Conservation (phyloP, 2,888 invertebrate species). For the Caenorhabditis panamensis region DNA sequence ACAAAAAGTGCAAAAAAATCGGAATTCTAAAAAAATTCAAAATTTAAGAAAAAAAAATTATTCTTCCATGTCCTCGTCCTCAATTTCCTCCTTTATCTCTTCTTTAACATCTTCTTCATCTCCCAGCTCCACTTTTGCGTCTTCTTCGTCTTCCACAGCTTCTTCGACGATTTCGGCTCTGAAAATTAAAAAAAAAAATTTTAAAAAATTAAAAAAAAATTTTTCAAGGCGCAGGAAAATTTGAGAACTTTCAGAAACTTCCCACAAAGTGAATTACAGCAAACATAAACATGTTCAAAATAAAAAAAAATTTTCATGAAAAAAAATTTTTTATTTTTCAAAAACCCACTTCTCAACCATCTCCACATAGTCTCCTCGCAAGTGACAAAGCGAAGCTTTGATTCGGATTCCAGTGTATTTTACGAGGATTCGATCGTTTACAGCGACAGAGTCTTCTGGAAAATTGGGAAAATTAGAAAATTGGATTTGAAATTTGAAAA, state of each 20-base stretch:
- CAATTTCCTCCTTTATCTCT: neutral
- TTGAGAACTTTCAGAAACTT: no score
- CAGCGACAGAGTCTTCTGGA: constrained; percentile 42
- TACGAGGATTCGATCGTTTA: constrained; percentile 48
- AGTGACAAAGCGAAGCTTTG: constrained; percentile 50
- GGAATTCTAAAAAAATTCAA: neutral
- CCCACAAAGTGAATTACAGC: no score
- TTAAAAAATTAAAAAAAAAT: neutral
- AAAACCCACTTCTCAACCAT: constrained; percentile 44
- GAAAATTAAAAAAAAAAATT: neutral
- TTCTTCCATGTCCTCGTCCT: constrained; percentile 5
- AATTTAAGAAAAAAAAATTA: constrained; percentile 3
- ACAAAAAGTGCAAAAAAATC: neutral
- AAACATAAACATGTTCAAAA: no score
- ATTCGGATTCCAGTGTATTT: constrained; percentile 55
- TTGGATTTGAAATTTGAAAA: no score
- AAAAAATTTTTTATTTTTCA: neutral
- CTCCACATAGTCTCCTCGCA: constrained; percentile 44
- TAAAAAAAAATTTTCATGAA: neutral
- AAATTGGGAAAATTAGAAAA: constrained; percentile 3
- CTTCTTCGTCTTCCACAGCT: neutral
- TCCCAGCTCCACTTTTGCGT: no score
- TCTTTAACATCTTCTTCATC: neutral
- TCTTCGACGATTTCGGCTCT: constrained; percentile 34
- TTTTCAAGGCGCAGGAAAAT: no score